phyloP scores from a whole-genome alignment of 2,888 invertebrate genomes.

The Acronicta psi region DNA sequence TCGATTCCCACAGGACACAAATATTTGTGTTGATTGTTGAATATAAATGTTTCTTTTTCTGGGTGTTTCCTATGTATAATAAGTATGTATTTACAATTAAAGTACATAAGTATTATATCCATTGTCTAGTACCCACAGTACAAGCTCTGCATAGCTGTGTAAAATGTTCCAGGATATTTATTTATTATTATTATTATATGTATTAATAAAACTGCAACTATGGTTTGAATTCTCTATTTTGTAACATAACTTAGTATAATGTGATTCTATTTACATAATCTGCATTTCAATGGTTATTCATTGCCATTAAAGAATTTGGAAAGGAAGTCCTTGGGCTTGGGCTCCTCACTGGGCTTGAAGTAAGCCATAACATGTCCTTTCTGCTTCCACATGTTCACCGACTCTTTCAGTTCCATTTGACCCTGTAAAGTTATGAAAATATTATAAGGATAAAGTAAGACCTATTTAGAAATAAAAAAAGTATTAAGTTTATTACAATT shows the following conservation, averaged over 20 bases:
- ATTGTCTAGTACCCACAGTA: too few species aligned
- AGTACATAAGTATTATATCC: too few species aligned
- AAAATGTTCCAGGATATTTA: too few species aligned
- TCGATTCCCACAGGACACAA: too few species aligned
- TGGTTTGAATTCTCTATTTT: slow-evolving; percentile 60
- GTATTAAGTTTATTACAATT: too few species aligned
- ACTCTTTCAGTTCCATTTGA: slow-evolving; percentile 98
- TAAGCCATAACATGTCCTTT: slow-evolving; percentile 95
- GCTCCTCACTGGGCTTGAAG: slow-evolving; percentile 95
- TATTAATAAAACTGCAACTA: slow-evolving; percentile 28
- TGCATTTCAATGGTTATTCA: slow-evolving; percentile 73
- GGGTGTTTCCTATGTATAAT: too few species aligned
- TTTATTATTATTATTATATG: too few species aligned
- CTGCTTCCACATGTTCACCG: slow-evolving; percentile 96
- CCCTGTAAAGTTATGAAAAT: slow-evolving; percentile 90
- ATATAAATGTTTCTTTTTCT: too few species aligned
- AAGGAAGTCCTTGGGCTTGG: slow-evolving; percentile 96
- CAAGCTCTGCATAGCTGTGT: too few species aligned
- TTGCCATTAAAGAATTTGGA: slow-evolving; percentile 95
- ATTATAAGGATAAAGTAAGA: not conserved
- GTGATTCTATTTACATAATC: slow-evolving; percentile 61
- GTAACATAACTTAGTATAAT: slow-evolving; percentile 50
- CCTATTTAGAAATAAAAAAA: too few species aligned
- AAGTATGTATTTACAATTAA: too few species aligned
- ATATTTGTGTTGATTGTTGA: too few species aligned